Evolutionary conservation across 2,797 vertebrate genomes (phyloP), one percentile per base, ranked within the genome.

Genomic region (Microchirus variegatus): DNA sequence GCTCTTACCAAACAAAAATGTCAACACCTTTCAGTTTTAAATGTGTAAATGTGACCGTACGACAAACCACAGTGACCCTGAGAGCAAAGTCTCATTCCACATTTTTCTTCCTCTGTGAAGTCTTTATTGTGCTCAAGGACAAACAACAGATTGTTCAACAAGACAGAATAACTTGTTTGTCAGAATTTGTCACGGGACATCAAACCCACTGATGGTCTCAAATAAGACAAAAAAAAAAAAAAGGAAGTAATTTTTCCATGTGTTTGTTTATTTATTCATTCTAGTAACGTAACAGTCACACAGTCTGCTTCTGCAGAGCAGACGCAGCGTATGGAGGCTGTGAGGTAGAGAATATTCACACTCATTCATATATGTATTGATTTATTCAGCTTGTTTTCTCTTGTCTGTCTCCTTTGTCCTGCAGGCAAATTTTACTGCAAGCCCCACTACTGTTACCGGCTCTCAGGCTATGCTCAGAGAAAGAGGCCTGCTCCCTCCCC

Each of bases 371-470:
- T 59, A 4, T n/a, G 13, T 44, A 15, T 51, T 19, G 9, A 12
- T 67, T 10, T 2, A 1, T 44, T 57, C 5, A 36, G 22, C 12
- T 55, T 31, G 9, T 47, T 48, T 62, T 11, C 10, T 12, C 53
- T 22, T 31, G 8, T 45, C 9, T 74, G 7, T 75, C 9, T 71
- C 15, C 50, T 82, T 78, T 70, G 53, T 52, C 61, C 85, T 82
- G 5, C 87, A 99, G 98, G 97, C 68, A 99, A 99, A 87, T 99
- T 99, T 91, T 99, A 99, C 92, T 99, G 98, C 89, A 99, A 99
- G 81, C 96, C 98, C 15, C 98, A 99, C 91, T 99, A 95, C 92
- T 98, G 96, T 75, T 97, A 98, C 69, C 94, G 98, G 16, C 92
- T 95, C 40, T 98, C 97, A 8, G 95, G 96, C 67, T 95, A 95